Conservation (phyloP, 1,140 invertebrate species). For the Episyrphus balteatus region DNA sequence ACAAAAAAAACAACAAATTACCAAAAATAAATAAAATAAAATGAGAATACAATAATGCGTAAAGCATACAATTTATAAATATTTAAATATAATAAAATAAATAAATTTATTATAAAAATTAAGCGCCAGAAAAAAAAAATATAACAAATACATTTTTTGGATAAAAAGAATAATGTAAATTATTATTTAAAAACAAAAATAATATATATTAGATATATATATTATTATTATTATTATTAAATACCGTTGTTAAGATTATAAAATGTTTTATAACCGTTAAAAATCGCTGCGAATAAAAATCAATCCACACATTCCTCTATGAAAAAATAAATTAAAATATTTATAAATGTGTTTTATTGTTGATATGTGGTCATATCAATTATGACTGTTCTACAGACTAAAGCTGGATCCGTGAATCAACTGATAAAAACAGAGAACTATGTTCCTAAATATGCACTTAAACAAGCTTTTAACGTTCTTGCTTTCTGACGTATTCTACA, state of each 20-base stretch:
- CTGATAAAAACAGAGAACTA: no score
- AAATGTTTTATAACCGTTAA: constrained; percentile 9
- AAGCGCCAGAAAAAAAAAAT: neutral
- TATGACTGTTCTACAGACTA: no score
- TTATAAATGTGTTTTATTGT: no score
- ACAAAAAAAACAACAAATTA: neutral
- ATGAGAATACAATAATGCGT: neutral
- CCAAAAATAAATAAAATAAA: neutral
- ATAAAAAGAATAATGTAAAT: neutral
- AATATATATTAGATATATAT: neutral
- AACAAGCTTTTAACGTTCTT: no score
- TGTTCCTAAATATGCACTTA: no score
- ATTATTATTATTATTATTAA: neutral
- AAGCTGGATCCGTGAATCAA: no score
- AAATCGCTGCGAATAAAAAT: constrained; percentile 7
- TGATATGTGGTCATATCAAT: no score
- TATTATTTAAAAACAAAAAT: constrained; percentile 1
- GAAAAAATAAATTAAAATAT: neutral
- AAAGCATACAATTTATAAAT: neutral
- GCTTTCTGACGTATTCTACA: no score
- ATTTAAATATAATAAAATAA: constrained; percentile 1
- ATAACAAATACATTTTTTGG: neutral
- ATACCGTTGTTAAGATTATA: constrained; percentile 6
- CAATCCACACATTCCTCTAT: constrained; percentile 7
- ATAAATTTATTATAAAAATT: neutral